phyloP scores from a whole-genome alignment of 64 coral and sea anemone species.

The Actinia tenebrosa region DNA sequence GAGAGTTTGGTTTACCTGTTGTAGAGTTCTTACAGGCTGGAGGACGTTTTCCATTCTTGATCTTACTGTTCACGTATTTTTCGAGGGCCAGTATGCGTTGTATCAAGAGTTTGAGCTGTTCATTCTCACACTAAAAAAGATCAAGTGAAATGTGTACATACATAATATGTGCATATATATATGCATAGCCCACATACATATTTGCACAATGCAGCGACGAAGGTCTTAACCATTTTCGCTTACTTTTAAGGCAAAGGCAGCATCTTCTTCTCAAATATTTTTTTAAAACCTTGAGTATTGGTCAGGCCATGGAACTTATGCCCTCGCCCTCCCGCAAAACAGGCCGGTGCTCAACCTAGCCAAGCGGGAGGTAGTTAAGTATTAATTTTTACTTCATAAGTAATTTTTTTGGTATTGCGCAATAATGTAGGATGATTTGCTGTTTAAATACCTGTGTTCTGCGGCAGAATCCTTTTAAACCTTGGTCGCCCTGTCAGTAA shows the following conservation, averaged over 20 bases:
- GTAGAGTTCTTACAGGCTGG: neutral
- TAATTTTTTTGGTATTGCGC: too few species aligned
- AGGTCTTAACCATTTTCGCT: too few species aligned
- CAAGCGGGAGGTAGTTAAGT: too few species aligned
- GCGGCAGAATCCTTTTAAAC: neutral
- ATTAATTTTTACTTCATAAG: too few species aligned
- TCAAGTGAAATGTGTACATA: neutral
- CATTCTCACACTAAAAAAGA: constrained; percentile 11
- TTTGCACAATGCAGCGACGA: too few species aligned
- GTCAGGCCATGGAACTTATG: too few species aligned
- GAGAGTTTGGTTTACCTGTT: neutral
- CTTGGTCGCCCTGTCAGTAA: neutral
- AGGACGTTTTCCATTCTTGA: neutral
- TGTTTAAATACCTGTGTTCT: neutral
- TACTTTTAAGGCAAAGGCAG: too few species aligned
- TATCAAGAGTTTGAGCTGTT: neutral
- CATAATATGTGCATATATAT: neutral
- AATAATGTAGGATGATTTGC: neutral
- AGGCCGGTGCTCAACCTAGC: too few species aligned
- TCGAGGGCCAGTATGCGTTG: constrained; percentile 4
- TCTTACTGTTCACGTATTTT: constrained; percentile 2
- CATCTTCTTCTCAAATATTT: neutral
- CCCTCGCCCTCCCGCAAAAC: too few species aligned
- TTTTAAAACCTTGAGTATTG: neutral
- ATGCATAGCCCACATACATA: too few species aligned